These are phyloP conservation scores for Sylvicapra grimmia DNA, from an alignment of 2,113 vertebrate genomes.

Conservation along the genomic window DNA sequence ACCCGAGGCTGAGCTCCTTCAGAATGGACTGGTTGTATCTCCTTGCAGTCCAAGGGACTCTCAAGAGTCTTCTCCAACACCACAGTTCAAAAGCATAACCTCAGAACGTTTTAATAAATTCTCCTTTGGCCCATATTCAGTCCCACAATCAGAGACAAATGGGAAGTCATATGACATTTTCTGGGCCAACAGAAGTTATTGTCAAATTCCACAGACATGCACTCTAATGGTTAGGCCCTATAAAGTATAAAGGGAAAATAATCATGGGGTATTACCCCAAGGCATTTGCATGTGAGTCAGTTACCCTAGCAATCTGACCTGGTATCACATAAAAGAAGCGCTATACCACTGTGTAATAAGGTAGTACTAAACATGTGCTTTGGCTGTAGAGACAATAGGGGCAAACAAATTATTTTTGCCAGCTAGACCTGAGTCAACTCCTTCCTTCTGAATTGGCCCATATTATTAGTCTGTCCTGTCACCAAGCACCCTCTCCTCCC, in stretches of 20 bases:
- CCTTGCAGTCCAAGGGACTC: too few species aligned
- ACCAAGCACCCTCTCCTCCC: background rate
- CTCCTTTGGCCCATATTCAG: background rate
- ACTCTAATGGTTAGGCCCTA: background rate
- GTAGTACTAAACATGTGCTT: background rate
- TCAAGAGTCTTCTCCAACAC: too few species aligned
- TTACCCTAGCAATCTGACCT: background rate
- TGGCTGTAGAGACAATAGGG: background rate
- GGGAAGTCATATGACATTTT: background rate
- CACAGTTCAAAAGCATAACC: background rate
- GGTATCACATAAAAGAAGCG: background rate
- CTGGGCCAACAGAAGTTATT: background rate
- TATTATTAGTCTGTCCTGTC: background rate
- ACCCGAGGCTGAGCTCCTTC: too few species aligned
- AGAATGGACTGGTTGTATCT: too few species aligned
- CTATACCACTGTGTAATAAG: background rate
- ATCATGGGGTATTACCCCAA: background rate
- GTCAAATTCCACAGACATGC: background rate
- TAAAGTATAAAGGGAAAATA: background rate
- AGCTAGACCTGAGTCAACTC: background rate
- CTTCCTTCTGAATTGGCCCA: constrained; percentile 1
- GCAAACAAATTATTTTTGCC: background rate
- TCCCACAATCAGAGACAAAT: background rate
- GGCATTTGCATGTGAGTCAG: background rate
- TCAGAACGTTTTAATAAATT: background rate